Conservation (phyloP, 2,113 vertebrate genomes). For the Leiothrix lutea region DNA sequence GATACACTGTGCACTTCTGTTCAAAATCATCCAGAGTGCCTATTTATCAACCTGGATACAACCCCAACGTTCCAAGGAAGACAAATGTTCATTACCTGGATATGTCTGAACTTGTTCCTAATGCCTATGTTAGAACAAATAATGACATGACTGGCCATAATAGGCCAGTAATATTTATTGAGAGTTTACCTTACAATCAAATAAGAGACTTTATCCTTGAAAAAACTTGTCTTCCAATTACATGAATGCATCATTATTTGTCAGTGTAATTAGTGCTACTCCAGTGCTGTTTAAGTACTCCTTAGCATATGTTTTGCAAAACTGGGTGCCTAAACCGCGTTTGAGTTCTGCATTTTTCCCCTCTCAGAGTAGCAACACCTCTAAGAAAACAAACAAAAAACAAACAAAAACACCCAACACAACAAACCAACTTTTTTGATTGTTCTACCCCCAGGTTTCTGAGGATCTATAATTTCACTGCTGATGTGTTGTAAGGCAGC, state of each 20-base stretch:
- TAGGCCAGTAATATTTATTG: background rate
- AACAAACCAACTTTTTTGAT: background rate
- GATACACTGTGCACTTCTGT: background rate
- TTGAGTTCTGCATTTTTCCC: background rate
- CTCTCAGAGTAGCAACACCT: accelerated
- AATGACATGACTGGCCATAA: background rate
- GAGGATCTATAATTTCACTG: background rate
- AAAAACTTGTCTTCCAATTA: background rate
- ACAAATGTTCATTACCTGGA: background rate
- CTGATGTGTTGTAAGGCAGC: background rate
- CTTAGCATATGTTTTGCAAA: background rate
- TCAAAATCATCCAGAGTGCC: background rate
- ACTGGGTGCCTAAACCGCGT: background rate
- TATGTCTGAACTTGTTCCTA: background rate
- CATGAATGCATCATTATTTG: background rate
- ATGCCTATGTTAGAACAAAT: background rate
- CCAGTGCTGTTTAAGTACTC: background rate
- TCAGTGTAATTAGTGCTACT: background rate
- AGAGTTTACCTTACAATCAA: background rate
- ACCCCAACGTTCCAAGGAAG: background rate
- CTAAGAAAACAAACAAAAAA: background rate
- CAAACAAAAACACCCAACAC: background rate
- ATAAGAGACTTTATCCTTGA: background rate
- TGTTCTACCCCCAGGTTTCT: background rate
- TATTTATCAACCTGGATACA: background rate